phyloP scores from a whole-genome alignment of 2,888 invertebrate genomes.

The Campoletis raptor region DNA sequence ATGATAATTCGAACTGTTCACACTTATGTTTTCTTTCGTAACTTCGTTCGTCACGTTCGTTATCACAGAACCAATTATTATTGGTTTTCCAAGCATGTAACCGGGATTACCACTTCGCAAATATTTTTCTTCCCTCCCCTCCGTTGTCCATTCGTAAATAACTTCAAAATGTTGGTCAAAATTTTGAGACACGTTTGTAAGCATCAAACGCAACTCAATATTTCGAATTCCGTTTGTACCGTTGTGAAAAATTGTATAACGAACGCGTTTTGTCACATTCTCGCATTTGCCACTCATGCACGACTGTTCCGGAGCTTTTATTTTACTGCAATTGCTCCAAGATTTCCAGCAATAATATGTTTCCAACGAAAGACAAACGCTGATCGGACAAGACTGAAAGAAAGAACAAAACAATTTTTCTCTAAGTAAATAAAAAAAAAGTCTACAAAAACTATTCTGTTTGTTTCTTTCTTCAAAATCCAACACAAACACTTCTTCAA shows the following conservation, averaged over 20 bases:
- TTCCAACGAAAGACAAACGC: constrained; percentile 76
- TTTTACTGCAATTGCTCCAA: constrained; percentile 76
- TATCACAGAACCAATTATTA: constrained; percentile 85
- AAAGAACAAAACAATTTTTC: neutral
- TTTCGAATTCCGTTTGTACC: constrained; percentile 85
- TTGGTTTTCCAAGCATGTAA: constrained; percentile 89
- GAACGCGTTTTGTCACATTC: constrained; percentile 82
- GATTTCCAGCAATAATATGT: constrained; percentile 76
- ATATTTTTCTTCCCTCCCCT: constrained; percentile 29
- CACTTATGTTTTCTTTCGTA: constrained; percentile 70
- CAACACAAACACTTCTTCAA: too few species aligned
- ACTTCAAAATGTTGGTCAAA: constrained; percentile 81
- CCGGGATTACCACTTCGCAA: constrained; percentile 91
- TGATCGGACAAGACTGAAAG: constrained; percentile 77
- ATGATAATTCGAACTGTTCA: constrained; percentile 76
- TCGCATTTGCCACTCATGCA: constrained; percentile 79
- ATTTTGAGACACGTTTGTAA: constrained; percentile 80
- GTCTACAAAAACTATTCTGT: too few species aligned
- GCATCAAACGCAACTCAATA: constrained; percentile 83
- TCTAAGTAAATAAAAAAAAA: neutral
- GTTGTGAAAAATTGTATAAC: constrained; percentile 84
- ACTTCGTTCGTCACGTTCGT: constrained; percentile 73
- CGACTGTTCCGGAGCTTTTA: constrained; percentile 67
- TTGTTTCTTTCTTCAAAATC: too few species aligned
- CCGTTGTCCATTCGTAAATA: constrained; percentile 68